Evolutionary conservation across 2,797 vertebrate genomes (phyloP).

Genomic region (Pseudochirops cupreus): DNA sequence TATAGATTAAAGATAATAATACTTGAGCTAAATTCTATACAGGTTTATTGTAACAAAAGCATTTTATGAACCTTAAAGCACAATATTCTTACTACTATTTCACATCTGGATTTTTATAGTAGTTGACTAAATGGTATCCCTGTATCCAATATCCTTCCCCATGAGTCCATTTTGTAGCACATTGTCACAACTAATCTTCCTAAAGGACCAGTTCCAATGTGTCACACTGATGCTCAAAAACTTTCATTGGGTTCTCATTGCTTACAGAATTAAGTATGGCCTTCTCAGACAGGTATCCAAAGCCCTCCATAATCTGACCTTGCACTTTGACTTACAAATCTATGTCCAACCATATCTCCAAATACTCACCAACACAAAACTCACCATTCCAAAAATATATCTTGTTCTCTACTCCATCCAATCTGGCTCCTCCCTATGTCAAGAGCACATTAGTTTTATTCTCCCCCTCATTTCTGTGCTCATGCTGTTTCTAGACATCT

Average conservation of each 20-base stretch:
- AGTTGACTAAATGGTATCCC: background rate
- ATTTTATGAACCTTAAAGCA: background rate
- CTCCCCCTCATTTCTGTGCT: conserved; percentile 37
- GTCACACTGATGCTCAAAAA: background rate
- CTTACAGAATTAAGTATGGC: conserved; percentile 27
- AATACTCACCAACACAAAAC: background rate
- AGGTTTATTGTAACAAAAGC: background rate
- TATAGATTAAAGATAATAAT: background rate
- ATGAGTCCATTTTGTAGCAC: background rate
- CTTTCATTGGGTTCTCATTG: conserved; percentile 24
- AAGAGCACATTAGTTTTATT: conserved; percentile 12
- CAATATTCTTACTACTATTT: background rate
- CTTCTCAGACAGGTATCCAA: conserved; percentile 4
- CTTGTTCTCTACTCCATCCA: background rate
- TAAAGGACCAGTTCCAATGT: background rate
- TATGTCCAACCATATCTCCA: background rate
- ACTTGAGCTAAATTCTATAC: background rate
- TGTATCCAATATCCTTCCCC: background rate
- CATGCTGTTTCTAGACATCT: conserved; percentile 20
- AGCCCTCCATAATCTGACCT: conserved; percentile 18
- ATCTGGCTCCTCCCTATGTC: conserved; percentile 16
- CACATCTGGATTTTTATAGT: background rate
- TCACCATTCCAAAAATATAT: background rate
- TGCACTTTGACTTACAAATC: background rate
- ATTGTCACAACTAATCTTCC: background rate